Conservation (phyloP, 2,888 invertebrate species). For the Drosophila formosana region DNA sequence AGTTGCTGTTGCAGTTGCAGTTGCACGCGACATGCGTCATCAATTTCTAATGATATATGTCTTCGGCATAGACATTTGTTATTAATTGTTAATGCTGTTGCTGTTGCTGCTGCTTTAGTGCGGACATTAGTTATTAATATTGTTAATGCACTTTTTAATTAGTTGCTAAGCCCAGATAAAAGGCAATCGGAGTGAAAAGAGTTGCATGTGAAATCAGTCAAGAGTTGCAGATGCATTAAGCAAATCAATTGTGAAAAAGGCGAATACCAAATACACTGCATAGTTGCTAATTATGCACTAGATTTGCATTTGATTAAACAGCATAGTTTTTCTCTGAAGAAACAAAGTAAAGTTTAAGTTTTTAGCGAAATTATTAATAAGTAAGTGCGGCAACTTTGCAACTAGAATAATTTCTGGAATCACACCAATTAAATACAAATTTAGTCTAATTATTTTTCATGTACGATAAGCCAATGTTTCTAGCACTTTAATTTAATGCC, state of each 20-base stretch:
- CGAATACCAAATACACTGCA: neutral
- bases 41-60: conserved; percentile 80
- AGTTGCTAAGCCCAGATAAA: conserved; percentile 20
- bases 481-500: neutral
- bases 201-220: neutral
- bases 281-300: neutral
- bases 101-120: conserved; percentile 36
- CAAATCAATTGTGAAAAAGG: neutral
- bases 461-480: neutral
- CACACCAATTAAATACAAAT: neutral
- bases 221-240: neutral
- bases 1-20: conserved; percentile 50
- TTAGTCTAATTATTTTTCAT: neutral
- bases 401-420: neutral
- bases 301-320: too few species aligned
- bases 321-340: too few species aligned
- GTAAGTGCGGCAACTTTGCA: too few species aligned
- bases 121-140: conserved; percentile 69
- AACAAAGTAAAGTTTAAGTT: too few species aligned
- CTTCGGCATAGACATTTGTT: conserved; percentile 56
- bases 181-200: conserved; percentile 10
- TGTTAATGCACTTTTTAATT: conserved; percentile 53
- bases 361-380: too few species aligned
- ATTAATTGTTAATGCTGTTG: conserved; percentile 49
- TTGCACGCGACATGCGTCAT: conserved; percentile 81